A percentile compares a stretch with the other conserved stretches of the same genome.
Conservation (phyloP, 2,113 vertebrate species). For the Eulemur macaco region DNA sequence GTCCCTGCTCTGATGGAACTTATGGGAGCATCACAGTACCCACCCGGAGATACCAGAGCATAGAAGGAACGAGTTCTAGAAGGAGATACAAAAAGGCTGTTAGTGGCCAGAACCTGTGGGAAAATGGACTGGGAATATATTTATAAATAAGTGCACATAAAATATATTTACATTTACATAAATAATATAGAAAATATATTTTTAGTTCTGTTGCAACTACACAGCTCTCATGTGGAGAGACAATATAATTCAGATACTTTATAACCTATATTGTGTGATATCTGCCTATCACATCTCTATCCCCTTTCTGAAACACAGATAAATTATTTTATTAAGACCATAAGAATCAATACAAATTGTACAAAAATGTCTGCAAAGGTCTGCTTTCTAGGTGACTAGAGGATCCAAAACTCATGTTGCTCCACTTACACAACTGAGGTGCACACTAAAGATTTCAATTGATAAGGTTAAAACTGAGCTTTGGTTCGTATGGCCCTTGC, state of each 20-base stretch:
- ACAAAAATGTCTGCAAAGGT: no score
- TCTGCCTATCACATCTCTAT: background rate
- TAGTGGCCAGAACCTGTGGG: accelerated
- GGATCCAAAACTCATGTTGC: background rate
- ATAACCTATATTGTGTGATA: accelerated
- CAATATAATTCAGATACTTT: background rate
- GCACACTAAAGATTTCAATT: accelerated
- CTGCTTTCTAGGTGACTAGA: accelerated
- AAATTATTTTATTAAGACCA: accelerated
- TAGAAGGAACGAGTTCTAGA: background rate
- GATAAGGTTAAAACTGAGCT: accelerated
- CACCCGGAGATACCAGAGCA: no score
- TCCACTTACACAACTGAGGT: accelerated
- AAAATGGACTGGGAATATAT: no score
- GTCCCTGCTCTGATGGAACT: background rate
- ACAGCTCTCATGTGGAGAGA: accelerated
- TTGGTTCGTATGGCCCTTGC: accelerated
- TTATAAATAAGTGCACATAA: background rate
- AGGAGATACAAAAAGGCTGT: accelerated
- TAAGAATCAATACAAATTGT: accelerated
- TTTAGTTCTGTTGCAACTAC: accelerated
- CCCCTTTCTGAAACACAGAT: background rate
- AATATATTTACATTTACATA: background rate
- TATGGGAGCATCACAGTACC: accelerated
- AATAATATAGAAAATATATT: background rate